These are phyloP conservation scores for Gastrophryne carolinensis DNA, from an alignment of 2,797 vertebrate species.

Conservation along the genomic window DNA sequence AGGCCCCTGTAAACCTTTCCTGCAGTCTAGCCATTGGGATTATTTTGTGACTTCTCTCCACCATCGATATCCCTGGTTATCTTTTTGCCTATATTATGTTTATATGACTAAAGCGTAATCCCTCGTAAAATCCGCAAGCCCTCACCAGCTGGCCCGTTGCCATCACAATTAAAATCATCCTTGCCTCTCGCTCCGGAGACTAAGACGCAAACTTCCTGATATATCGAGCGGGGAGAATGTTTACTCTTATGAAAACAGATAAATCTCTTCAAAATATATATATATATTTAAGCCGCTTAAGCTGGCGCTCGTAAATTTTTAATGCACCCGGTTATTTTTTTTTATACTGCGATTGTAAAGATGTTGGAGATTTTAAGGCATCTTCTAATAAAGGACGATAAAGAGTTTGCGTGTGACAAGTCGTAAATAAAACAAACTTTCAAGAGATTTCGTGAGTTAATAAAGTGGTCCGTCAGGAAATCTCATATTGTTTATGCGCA, in stretches of 20 bases:
- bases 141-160: neutral
- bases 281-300: constrained; percentile 31
- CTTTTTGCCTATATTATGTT: too few relatives aligned
- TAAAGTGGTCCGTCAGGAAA: constrained; percentile 1
- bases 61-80: too few relatives aligned
- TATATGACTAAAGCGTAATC: neutral
- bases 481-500: neutral
- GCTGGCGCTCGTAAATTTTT: constrained; percentile 33
- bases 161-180: neutral
- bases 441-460: constrained; percentile 2
- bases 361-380: constrained; percentile 27
- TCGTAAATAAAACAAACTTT: neutral
- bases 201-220: neutral
- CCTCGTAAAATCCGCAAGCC: neutral
- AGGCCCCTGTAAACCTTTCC: too few relatives aligned
- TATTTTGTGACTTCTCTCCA: too few relatives aligned
- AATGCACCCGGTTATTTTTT: constrained; percentile 29
- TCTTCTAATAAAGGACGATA: constrained; percentile 21
- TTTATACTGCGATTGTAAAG: constrained; percentile 37
- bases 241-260: constrained; percentile 31
- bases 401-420: constrained; percentile 6
- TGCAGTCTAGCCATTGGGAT: too few relatives aligned
- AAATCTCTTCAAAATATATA: constrained; percentile 37
- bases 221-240: neutral
- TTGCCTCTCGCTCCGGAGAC: neutral